Evolutionary conservation across 1,140 invertebrate species (phyloP), one percentile per base, ranked within the genome.

Genomic region (Drosophila baimaii): DNA sequence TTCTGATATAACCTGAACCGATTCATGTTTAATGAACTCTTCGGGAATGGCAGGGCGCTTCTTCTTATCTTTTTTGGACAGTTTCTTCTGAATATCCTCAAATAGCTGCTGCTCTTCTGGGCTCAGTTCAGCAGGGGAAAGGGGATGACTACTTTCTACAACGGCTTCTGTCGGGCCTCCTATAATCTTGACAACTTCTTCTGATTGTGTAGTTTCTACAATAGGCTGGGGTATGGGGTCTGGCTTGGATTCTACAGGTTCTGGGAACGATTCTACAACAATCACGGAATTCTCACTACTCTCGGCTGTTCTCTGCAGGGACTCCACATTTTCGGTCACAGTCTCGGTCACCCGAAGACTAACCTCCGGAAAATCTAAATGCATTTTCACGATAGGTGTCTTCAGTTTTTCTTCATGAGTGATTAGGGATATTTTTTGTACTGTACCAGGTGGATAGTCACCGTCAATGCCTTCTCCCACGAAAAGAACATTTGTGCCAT

Each of bases 371-470:
- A 92, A 91, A 88, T 92, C 90, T 85, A 95, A 93, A 93, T 95
- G 95, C 31, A 95, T 91, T 73, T 94, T 94, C 84, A 94, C 92
- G 12, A 95, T 93, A 29, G 95, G 94, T 69, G 94, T 94, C 85
- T 94, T 92, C 92, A 93, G 94, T 61, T 94, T 93, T 92, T 95
- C 94, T 92, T 95, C 95, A 62, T 95, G 95, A 33, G 95, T 95
- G 59, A 95, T 95, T 23, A 95, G 88, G 69, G 94, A 94, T 56
- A 95, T 93, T 81, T 94, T 95, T 72, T 93, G 93, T 39, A 94
- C 94, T 86, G 93, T 92, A 66, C 91, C 66, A 46, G 93, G 91
- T 74, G 90, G 88, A 57, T 90, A 90, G 64, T 71, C 81, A 58
- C 89, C 71, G 74, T 90, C 88, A 78, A 90, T 90, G 74, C 83